Base-by-base conservation (phyloP, 2,888 invertebrate genomes). In the Euplexia lucipara region DNA sequence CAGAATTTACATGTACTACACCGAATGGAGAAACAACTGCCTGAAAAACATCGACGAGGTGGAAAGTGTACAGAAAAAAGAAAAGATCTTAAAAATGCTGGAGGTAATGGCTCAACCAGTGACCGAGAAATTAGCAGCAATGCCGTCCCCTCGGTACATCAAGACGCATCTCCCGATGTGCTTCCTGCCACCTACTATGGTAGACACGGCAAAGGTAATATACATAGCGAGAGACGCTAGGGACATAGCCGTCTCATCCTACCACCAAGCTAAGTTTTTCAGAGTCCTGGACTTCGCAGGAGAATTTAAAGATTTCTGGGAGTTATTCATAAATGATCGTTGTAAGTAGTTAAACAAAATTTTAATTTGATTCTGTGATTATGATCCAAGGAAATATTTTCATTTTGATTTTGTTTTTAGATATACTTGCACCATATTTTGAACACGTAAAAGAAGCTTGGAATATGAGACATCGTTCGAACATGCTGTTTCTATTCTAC, bases 191-290 rank as follows among this genome's bases (percentile, higher is more conserved):
- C 95, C 95, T 0, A 91, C 92, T 75, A 87, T 96, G 7, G 84
- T 96, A 69, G 89, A 95, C 10, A 47, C 73, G 78, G 67, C 89
- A 48, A 81, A 97, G 96, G 90, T 97, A 1, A 95, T 98, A 53
- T 98, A 98, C 84, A 96, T 98, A 0, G 97, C 97, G 0, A 95
- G 98, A 66, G 97, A 98, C 90, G 98, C 98, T 0, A 97, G 97
- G 88, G 98, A 98, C 87, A 97, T 97, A 0, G 96, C 96, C 0
- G 97, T 98, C 0, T 98, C 98, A 0, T 97, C 95, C 84, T 98
- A 96, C 85, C 96, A 97, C 85, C 95, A 97, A 53, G 96, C 97
- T 84, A 93, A 16, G 93, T 48, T 82, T 14, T 75, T 96, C 66
- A 96, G 18, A 16, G 35, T 65, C 8, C 0, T 72, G 1, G 56